phyloP scores from a whole-genome alignment of 2,797 vertebrate species.

The Falco naumanni region DNA sequence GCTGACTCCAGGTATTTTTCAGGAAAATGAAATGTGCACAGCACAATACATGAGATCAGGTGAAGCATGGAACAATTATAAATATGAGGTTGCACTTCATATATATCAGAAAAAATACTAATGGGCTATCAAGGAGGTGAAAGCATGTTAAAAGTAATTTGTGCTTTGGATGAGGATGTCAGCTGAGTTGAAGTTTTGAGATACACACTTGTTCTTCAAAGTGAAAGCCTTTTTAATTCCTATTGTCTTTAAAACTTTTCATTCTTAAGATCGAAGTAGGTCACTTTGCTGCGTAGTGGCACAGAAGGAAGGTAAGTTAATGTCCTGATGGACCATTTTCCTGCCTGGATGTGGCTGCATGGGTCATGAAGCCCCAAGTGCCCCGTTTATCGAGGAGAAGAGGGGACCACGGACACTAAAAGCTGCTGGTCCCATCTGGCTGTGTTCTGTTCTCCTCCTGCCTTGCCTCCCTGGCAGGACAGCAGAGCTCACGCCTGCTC shows the following conservation, averaged over 20 bases:
- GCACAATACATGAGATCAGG: neutral
- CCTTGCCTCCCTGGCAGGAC: neutral
- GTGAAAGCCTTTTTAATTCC: neutral
- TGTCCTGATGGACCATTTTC: neutral
- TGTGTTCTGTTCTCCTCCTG: neutral
- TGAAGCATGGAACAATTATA: neutral
- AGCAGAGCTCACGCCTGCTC: neutral
- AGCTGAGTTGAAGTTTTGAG: neutral
- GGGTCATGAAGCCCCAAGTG: fast-evolving
- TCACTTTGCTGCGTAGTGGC: fast-evolving
- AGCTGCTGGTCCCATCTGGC: neutral
- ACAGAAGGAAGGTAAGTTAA: neutral
- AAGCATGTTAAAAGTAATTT: neutral
- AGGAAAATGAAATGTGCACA: neutral
- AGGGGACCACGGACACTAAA: neutral
- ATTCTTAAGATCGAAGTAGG: neutral
- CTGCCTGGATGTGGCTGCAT: neutral
- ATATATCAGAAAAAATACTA: neutral
- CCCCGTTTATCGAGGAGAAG: neutral
- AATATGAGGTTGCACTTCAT: neutral
- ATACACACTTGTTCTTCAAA: neutral
- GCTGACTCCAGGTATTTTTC: neutral
- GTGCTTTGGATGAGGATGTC: neutral
- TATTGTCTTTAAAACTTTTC: neutral
- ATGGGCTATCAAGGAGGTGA: neutral